phyloP scores from a whole-genome alignment of 2,888 invertebrate genomes.

The Drosophila prolongata region DNA sequence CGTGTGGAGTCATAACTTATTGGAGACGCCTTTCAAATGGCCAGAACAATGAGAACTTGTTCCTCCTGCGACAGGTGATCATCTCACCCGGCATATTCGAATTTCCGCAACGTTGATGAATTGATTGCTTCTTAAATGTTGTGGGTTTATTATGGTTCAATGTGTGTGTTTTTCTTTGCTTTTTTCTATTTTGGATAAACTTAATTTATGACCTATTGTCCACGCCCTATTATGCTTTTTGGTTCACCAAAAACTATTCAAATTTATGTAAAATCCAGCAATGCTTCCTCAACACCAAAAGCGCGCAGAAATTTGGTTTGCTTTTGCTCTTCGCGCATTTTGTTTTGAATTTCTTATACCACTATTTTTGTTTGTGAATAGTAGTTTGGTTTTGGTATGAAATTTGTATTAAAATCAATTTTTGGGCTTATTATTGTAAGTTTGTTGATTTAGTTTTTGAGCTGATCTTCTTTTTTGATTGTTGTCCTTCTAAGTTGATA shows the following conservation, averaged over 20 bases:
- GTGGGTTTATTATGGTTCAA: constrained; percentile 7
- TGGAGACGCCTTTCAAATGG: constrained; percentile 37
- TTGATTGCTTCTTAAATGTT: constrained; percentile 12
- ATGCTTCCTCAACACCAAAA: constrained; percentile 33
- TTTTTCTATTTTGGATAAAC: constrained; percentile 3
- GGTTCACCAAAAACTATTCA: constrained; percentile 34
- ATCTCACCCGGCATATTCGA: constrained; percentile 1
- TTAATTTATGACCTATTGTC: constrained; percentile 43
- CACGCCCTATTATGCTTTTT: constrained; percentile 41
- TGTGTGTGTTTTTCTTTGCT: neutral
- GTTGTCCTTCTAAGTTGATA: neutral
- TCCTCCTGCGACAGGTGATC: constrained; percentile 47
- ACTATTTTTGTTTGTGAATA: neutral
- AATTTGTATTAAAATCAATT: no score
- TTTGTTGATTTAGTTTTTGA: neutral
- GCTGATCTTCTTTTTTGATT: neutral
- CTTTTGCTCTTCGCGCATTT: neutral
- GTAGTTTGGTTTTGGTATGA: no score
- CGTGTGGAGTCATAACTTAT: constrained; percentile 37
- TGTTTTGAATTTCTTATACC: neutral
- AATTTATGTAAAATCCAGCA: constrained; percentile 39
- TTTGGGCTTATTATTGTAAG: no score
- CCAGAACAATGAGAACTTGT: constrained; percentile 71
- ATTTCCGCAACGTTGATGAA: constrained; percentile 27
- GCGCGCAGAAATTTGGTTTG: constrained; percentile 15